Base-by-base conservation (phyloP, 2,797 vertebrate genomes). In the Sebastes taczanowskii region DNA sequence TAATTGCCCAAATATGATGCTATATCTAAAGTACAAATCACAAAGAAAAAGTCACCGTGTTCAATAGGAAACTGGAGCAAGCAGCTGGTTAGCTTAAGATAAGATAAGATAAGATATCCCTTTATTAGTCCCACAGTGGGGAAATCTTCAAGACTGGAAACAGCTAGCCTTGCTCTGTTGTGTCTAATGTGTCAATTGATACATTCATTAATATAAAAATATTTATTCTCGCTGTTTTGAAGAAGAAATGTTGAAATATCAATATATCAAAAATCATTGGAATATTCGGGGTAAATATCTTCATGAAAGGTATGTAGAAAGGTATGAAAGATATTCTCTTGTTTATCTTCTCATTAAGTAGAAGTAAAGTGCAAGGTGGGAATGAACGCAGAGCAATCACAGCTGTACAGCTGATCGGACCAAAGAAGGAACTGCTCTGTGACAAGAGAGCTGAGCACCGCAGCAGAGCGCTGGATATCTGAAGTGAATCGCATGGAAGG, bases 401-500 rank as follows among this genome's bases (percentile, higher is more conserved):
- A 86, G 79, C 79, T 79, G 73, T 59, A 59, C 59, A 86, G 70
- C 53, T 61, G 72, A 77, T 77, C 77, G 18, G 72, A 79, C 89
- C 84, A 88, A 89, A 92, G 88, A 91, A 92, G 92, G 92, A 93
- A 83, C 86, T 85, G 83, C 73, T 83, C 22, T 4, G 83, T 85
- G 85, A 92, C 89, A 89, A 70, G 84, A 81, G 76, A 79, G 56
- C 69, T 34, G 42, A 32, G 71, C 64, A 56, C 66, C 30, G 11
- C 67, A 49, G 85, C 76, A 35, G 46, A 78, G 64, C 1, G 20
- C 49, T 53, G 38, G 76, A 84, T 88, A 90, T 92, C 88, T 88
- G 73, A 86, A 80, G 71, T 71, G 75, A 88, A 91, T 91, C 90
- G 86, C 92, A 93, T 91, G 89, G 73, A 80, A 95, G 89, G 94